phyloP scores from a whole-genome alignment of 1,140 invertebrate species.

The Sitophilus oryzae region DNA sequence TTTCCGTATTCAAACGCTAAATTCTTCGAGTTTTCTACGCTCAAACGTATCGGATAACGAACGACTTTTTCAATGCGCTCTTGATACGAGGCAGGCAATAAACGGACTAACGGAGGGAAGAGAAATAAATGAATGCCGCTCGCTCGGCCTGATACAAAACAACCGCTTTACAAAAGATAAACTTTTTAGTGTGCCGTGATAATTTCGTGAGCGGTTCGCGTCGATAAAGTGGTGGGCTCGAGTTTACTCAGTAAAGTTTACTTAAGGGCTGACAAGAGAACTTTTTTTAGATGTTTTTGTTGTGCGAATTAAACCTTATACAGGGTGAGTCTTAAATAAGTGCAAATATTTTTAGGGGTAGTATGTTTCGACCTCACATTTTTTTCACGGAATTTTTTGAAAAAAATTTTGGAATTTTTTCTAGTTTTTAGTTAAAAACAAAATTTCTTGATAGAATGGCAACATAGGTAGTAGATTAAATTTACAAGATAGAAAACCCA shows the following conservation, averaged over 20 bases:
- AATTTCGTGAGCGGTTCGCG: constrained; percentile 16
- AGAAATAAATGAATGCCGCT: constrained; percentile 35
- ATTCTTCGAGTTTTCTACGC: not conserved
- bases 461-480: too few species aligned
- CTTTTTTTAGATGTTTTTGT: too few species aligned
- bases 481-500: too few species aligned
- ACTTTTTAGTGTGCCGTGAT: constrained; percentile 33
- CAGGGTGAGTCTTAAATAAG: too few species aligned
- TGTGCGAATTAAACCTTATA: too few species aligned
- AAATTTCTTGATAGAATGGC: too few species aligned
- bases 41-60: constrained; percentile 6
- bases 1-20: not conserved
- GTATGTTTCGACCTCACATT: too few species aligned
- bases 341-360: too few species aligned
- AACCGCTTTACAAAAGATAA: constrained; percentile 37
- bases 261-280: too few species aligned
- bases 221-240: constrained; percentile 9
- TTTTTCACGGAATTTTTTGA: too few species aligned
- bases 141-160: constrained; percentile 30
- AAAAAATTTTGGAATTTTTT: too few species aligned
- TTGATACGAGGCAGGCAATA: constrained; percentile 20
- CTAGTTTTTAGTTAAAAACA: too few species aligned
- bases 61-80: constrained; percentile 16
- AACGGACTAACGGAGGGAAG: constrained; percentile 25
- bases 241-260: not conserved